These are phyloP conservation scores for Hippocampus barbouri DNA, from an alignment of 2,113 vertebrate species.

Conservation along the genomic window DNA sequence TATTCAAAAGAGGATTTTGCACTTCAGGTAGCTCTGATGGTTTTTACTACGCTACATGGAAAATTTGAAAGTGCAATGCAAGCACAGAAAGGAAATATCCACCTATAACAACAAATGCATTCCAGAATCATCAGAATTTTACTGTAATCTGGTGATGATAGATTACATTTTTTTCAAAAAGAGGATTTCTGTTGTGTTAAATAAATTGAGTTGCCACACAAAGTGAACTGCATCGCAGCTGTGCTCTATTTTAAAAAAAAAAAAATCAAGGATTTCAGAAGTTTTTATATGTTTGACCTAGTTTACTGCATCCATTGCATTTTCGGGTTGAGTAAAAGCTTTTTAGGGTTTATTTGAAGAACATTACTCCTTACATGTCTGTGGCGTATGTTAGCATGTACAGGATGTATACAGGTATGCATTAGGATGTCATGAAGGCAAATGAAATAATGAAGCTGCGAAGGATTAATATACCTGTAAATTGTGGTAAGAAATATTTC, in stretches of 20 bases:
- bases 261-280: background rate
- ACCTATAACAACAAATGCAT: background rate
- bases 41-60: background rate
- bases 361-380: constrained; percentile 3
- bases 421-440: background rate
- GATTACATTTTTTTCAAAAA: background rate
- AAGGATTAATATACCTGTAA: too few relatives aligned
- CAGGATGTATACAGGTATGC: too few relatives aligned
- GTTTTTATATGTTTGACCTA: background rate
- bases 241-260: background rate
- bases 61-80: background rate
- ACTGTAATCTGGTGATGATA: background rate
- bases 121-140: background rate
- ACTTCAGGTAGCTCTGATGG: background rate
- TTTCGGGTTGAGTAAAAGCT: background rate
- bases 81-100: background rate
- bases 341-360: background rate
- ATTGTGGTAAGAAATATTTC: too few relatives aligned
- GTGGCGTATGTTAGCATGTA: background rate
- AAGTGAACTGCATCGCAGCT: background rate
- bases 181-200: background rate
- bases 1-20: too few relatives aligned
- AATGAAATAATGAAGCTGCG: background rate
- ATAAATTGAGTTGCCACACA: background rate
- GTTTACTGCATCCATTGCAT: background rate